These are phyloP conservation scores for Micrasema longulum DNA, from an alignment of 1,140 invertebrate species.

Conservation along the genomic window DNA sequence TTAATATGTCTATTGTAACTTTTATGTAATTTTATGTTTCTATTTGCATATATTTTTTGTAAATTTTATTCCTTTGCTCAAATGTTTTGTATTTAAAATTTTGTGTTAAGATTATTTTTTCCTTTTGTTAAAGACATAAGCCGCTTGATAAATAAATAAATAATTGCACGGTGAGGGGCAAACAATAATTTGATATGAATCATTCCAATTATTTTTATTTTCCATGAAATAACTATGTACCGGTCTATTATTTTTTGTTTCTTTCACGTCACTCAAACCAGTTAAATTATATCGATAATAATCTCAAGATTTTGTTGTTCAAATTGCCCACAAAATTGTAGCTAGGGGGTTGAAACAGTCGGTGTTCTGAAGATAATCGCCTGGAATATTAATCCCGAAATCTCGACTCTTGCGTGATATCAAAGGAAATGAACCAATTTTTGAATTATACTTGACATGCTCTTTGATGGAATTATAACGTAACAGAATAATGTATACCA, in stretches of 20 bases:
- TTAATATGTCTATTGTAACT: too few relatives aligned
- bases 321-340: slow-evolving; percentile 32
- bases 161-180: too few relatives aligned
- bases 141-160: too few relatives aligned
- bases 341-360: slow-evolving; percentile 17
- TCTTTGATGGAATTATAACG: too few relatives aligned
- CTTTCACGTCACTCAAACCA: slow-evolving; percentile 23
- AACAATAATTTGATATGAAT: too few relatives aligned
- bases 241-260: slow-evolving; percentile 6
- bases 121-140: too few relatives aligned
- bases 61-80: too few relatives aligned
- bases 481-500: too few relatives aligned
- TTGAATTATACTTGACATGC: not conserved
- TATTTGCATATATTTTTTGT: too few relatives aligned
- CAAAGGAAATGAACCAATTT: slow-evolving; percentile 35
- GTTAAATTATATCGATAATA: slow-evolving; percentile 43
- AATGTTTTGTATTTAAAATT: too few relatives aligned
- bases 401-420: slow-evolving; percentile 17
- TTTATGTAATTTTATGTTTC: too few relatives aligned
- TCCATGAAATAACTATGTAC: not conserved
- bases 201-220: not conserved
- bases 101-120: too few relatives aligned
- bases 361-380: slow-evolving; percentile 30
- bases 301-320: slow-evolving; percentile 30
- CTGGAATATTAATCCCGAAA: slow-evolving; percentile 26